These are phyloP conservation scores for Calyptomena viridis DNA, from an alignment of 2,113 vertebrate genomes.

Conservation along the genomic window DNA sequence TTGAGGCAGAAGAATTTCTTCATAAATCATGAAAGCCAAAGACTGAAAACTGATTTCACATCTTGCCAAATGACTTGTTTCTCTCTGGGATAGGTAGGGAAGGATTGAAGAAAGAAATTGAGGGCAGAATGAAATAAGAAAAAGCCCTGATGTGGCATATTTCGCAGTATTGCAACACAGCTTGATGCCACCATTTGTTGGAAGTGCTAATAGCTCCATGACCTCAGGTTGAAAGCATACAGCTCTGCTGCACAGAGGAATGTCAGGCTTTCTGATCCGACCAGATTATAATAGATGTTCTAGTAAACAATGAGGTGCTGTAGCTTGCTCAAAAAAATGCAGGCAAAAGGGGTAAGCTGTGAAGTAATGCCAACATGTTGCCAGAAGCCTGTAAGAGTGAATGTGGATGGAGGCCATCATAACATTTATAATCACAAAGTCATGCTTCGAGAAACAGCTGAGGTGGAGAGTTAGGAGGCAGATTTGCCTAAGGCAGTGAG, in stretches of 20 bases:
- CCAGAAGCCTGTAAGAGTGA: background rate
- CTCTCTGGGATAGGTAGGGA: background rate
- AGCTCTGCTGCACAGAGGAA: background rate
- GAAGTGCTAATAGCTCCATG: background rate
- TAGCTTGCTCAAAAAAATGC: background rate
- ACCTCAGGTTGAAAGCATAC: background rate
- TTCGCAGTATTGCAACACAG: constrained; percentile 23
- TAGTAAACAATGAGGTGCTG: background rate
- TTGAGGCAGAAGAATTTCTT: background rate
- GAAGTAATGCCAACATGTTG: background rate
- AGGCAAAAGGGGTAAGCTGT: background rate
- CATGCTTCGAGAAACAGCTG: background rate
- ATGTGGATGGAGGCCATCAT: background rate
- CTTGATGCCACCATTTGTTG: background rate
- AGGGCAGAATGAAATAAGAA: background rate
- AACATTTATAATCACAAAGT: background rate
- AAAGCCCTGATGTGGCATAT: background rate
- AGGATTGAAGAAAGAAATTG: background rate
- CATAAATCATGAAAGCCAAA: background rate
- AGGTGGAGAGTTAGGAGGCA: background rate
- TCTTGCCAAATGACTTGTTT: background rate
- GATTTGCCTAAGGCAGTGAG: background rate
- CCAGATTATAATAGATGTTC: background rate
- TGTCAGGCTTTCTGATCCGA: background rate
- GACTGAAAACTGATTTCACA: background rate